A percentile compares a stretch with the other conserved stretches of the same genome.
These are phyloP conservation scores for Galaxias olidus DNA, from an alignment of 2,797 vertebrate genomes.

Conservation along the genomic window DNA sequence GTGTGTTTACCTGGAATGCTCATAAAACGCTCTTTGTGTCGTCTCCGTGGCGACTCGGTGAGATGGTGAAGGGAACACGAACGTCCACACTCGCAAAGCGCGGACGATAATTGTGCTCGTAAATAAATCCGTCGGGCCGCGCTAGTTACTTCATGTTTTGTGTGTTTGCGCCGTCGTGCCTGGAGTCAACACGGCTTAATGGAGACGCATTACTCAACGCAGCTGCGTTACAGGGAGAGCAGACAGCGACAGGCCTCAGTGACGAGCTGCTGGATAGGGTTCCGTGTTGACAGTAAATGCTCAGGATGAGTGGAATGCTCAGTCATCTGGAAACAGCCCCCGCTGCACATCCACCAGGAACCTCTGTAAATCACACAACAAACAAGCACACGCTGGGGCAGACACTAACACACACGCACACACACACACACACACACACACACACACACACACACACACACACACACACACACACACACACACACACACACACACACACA, in stretches of 20 bases:
- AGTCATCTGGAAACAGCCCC: constrained; percentile 62
- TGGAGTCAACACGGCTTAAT: constrained; percentile 25
- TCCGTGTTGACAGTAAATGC: constrained; percentile 64
- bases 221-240: constrained; percentile 22
- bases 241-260: constrained; percentile 28
- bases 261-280: constrained; percentile 55
- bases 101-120: too few relatives aligned
- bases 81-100: too few relatives aligned
- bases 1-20: too few relatives aligned
- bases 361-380: constrained; percentile 56
- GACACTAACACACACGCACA: constrained; percentile 45
- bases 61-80: too few relatives aligned
- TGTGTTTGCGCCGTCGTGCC: not conserved
- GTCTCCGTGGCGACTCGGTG: too few relatives aligned
- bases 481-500: constrained; percentile 28
- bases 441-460: constrained; percentile 2
- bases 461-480: constrained; percentile 27
- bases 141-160: too few relatives aligned
- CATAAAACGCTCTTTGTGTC: too few relatives aligned
- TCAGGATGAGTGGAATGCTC: constrained; percentile 53
- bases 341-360: constrained; percentile 57
- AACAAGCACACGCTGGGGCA: constrained; percentile 58
- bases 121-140: too few relatives aligned
- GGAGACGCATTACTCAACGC: constrained; percentile 7
- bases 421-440: constrained; percentile 26